Base-by-base conservation (phyloP, 2,888 invertebrate genomes). In the Mesopsocus fuscifrons region DNA sequence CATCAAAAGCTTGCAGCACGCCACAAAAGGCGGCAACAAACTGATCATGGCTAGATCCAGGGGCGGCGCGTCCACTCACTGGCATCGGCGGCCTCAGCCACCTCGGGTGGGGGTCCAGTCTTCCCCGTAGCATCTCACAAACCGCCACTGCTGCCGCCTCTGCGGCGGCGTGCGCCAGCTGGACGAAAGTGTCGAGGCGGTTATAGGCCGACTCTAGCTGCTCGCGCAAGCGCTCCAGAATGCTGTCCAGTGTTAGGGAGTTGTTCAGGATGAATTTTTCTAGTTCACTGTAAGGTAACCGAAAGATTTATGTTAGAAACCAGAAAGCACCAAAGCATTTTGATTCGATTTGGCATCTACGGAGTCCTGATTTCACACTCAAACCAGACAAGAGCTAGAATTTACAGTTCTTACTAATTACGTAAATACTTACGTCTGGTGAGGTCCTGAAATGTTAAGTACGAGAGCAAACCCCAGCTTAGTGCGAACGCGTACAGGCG, bases 261-360 rank as follows among this genome's bases (percentile, higher is more conserved):
- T 87, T 85, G 50, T 88, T 83, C 61, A 85, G 72, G 52, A 85
- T 72, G 48, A 79, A 77, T 35, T 72, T 65, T 49, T 81, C 73
- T 63, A 81, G 69, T 52, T 74, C 70, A 55, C 75, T 74, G 49
- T n/a, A 53, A 50, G n/a, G n/a, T n/a, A n/a, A n/a, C n/a, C 13
- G 23, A 18, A 8, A 18, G 26, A 41, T 40, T n/a, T n/a, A n/a
- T n/a, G n/a, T n/a, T n/a, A n/a, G n/a, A n/a, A n/a, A n/a, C n/a
- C n/a, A n/a, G n/a, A n/a, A n/a, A n/a, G n/a, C n/a, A n/a, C n/a
- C n/a, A n/a, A n/a, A n/a, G n/a, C n/a, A n/a, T n/a, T n/a, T n/a
- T n/a, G n/a, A n/a, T n/a, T n/a, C n/a, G n/a, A n/a, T n/a, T n/a
- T n/a, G n/a, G n/a, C n/a, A n/a, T 45, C 46, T 16, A 15, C 20